A percentile compares a stretch with the other conserved stretches of the same genome.
Evolutionary conservation across 2,888 invertebrate species (phyloP).

Genomic region (Xanthorhoe spadicearia): DNA sequence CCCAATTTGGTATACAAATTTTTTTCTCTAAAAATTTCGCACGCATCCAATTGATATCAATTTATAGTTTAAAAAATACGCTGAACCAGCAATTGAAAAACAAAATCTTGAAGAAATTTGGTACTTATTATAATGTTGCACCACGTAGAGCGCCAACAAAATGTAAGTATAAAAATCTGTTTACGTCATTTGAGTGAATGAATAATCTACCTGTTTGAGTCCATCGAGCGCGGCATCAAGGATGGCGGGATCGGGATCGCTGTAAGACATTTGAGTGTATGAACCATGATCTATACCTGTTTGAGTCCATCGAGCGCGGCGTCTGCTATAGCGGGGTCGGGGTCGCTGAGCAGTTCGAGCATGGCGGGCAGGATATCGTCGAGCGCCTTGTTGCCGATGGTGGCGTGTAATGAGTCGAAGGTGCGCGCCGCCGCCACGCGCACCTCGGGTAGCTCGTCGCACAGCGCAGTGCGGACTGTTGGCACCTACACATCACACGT

Average conservation of each 20-base stretch:
- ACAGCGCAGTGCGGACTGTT: constrained; percentile 96
- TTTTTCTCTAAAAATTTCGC: background rate
- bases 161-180: no score
- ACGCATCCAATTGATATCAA: background rate
- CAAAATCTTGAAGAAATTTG: background rate
- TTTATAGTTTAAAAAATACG: background rate
- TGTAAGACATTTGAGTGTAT: no score
- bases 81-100: background rate
- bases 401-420: constrained; percentile 97
- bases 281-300: constrained; percentile 79
- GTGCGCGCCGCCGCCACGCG: constrained; percentile 98
- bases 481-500: constrained; percentile 76
- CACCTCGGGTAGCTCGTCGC: constrained; percentile 96
- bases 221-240: no score
- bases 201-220: no score
- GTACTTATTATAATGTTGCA: background rate
- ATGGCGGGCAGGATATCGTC: constrained; percentile 98
- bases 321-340: constrained; percentile 92
- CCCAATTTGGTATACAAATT: background rate
- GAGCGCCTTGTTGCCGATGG: constrained; percentile 95
- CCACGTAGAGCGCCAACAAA: background rate
- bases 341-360: constrained; percentile 90
- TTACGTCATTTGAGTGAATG: no score
- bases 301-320: constrained; percentile 97
- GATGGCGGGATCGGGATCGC: no score